Evolutionary conservation across 2,113 vertebrate genomes (phyloP), one percentile per base, ranked within the genome.

Genomic region (Vulpes lagopus): DNA sequence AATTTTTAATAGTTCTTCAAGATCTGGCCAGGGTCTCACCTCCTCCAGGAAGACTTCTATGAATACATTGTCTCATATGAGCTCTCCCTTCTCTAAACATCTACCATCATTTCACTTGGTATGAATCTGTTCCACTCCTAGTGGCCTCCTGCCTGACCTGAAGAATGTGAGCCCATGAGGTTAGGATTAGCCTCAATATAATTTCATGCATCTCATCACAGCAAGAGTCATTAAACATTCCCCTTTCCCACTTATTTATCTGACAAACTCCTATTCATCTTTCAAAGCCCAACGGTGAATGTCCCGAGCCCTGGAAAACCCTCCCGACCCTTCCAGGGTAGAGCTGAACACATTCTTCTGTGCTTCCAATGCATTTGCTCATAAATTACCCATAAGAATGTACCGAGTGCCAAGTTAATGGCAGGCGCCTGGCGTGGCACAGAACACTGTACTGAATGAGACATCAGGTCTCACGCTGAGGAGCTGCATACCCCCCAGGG

Each of bases 31-130:
- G 53, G 16, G 19, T 32, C 27, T 23, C 9, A 3, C 89, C 59
- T 89, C 71, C 86, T 89, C 76, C 90, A 91, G 82, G 91, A 96
- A 69, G 87, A 20, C 59, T 62, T 94, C 27, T 15, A 17, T 25
- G 62, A 90, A 64, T 71, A 30, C 14, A 30, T 8, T 16, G n/a
- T 49, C 43, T 87, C 80, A 19, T 0, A 0, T 4, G 60, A 71
- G 10, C 53, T 6, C 10, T 35, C 20, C 32, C 16, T 43, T 30
- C 80, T 78, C 55, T 27, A 51, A 86, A 84, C 10, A 6, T 38
- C 55, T 32, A 27, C 27, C 20, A 10, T 17, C 27, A 35, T 38
- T 23, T 86, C 60, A 57, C 35, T 87, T 27, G 32, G 69, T 35
- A 1, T 4, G 23, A 8, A 0, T 35, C 57, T 62, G 6, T 74